A percentile compares a stretch with the other conserved stretches of the same genome.
phyloP scores from a whole-genome alignment of 2,797 vertebrate species.

The Micromesistius poutassou region DNA sequence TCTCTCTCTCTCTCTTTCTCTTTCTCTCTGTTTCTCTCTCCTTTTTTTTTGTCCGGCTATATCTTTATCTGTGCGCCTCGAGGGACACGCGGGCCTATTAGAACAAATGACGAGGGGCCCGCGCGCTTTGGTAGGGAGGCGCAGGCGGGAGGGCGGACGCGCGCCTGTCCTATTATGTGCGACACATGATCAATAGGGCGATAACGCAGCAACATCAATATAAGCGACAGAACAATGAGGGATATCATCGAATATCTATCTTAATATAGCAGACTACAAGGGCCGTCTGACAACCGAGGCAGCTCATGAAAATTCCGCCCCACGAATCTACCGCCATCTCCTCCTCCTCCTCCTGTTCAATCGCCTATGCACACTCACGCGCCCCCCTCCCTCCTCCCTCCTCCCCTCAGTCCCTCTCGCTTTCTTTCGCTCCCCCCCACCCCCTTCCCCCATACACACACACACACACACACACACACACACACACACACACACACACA shows the following conservation, averaged over 20 bases:
- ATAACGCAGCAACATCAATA: conserved; percentile 99
- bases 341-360: conserved; percentile 43
- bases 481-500: conserved; percentile 77
- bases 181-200: conserved; percentile 99
- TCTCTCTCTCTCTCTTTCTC: conserved; percentile 6
- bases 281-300: conserved; percentile 89
- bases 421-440: conserved; percentile 66
- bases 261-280: conserved; percentile 98
- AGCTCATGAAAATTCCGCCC: conserved; percentile 99
- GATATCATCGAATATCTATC: conserved; percentile 97
- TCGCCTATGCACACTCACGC: conserved; percentile 58
- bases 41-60: conserved; percentile 35
- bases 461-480: conserved; percentile 83
- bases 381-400: conserved; percentile 14
- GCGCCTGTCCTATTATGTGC: conserved; percentile 99
- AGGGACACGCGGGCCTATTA: conserved; percentile 90
- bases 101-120: conserved; percentile 84
- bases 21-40: not conserved
- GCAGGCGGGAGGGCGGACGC: conserved; percentile 67
- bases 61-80: conserved; percentile 50
- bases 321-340: conserved; percentile 87
- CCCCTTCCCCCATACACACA: conserved; percentile 72
- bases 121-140: conserved; percentile 87
- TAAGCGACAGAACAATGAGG: conserved; percentile 97
- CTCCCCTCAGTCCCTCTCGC: not conserved